phyloP scores from a whole-genome alignment of 2,113 vertebrate genomes.

The Misgurnus mizolepis region DNA sequence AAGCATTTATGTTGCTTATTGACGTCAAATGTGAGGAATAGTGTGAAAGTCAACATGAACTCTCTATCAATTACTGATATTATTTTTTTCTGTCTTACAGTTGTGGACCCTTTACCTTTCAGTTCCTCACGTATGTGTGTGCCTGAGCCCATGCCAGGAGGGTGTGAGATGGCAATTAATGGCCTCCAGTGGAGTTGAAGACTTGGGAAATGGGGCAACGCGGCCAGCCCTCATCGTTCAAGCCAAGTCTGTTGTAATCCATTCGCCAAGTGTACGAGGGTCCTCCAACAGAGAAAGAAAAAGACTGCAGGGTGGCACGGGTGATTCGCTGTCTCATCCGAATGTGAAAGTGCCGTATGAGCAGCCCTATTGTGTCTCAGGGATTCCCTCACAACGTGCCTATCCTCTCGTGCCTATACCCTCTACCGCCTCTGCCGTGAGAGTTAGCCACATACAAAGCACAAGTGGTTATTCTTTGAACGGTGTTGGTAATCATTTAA shows the following conservation, averaged over 20 bases:
- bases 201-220: conserved; percentile 54
- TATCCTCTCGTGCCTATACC: conserved; percentile 54
- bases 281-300: conserved; percentile 46
- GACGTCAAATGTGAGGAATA: no score
- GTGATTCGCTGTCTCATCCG: conserved; percentile 62
- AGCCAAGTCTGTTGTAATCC: conserved; percentile 47
- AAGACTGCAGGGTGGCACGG: conserved; percentile 62
- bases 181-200: conserved; percentile 69
- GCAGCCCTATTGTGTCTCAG: conserved; percentile 59
- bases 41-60: no score
- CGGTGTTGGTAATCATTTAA: conserved; percentile 57
- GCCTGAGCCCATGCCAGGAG: conserved; percentile 42
- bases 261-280: conserved; percentile 25
- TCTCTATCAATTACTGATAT: not conserved
- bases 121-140: conserved; percentile 36
- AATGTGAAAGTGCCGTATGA: conserved; percentile 61
- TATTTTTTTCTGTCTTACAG: conserved; percentile 11
- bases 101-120: conserved; percentile 6
- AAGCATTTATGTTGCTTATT: no score
- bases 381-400: conserved; percentile 62
- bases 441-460: conserved; percentile 21
- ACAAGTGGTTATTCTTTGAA: conserved; percentile 44
- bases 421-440: conserved; percentile 37
- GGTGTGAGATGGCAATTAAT: conserved; percentile 72
- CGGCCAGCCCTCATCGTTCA: conserved; percentile 21